Evolutionary conservation across 2,888 invertebrate species (phyloP), one percentile per base, ranked within the genome.

Genomic region (Erebia epiphron): DNA sequence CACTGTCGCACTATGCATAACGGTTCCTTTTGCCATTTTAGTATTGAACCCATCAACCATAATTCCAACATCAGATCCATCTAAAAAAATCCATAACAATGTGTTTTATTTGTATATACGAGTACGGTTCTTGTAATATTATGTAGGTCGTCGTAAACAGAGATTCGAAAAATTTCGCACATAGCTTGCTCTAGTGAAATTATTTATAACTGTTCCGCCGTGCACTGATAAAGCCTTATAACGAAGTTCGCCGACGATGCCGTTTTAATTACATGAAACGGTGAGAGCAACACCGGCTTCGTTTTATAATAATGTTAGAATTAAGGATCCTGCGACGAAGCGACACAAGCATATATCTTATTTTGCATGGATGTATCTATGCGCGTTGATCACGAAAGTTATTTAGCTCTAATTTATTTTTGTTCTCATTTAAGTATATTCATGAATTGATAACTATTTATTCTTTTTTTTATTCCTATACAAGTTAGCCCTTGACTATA

Each of bases 151-250:
- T 58, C 9, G 3, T 43, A 21, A 35, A 60, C 57, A 72, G 61
- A 9, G 35, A 69, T 70, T 43, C 11, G 35, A 66, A 70, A 35
- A 62, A 60, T 58, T 62, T 64, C 58, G 18, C 50, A 66, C 26
- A 58, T 66, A 62, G 62, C 56, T 70, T 78, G 82, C 82, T 84
- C 86, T 81, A 84, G 82, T 82, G 80, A 85, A 83, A 79, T 35
- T 35, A 35, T 35, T 35, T 35, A 35, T 87, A 88, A 88, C 88
- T 85, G 87, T 86, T 82, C 84, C 83, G 85, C 86, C 80, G 86
- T 88, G 88, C 88, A 87, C 89, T 90, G 88, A 88, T 89, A 87
- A 87, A 86, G 86, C 83, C 82, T 82, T 83, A 82, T 89, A 88
- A 89, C 85, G 86, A 89, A 86, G 82, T 89, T 87, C 82, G 84